Conservation (phyloP, 2,113 vertebrate species). For the Neogale vison region DNA sequence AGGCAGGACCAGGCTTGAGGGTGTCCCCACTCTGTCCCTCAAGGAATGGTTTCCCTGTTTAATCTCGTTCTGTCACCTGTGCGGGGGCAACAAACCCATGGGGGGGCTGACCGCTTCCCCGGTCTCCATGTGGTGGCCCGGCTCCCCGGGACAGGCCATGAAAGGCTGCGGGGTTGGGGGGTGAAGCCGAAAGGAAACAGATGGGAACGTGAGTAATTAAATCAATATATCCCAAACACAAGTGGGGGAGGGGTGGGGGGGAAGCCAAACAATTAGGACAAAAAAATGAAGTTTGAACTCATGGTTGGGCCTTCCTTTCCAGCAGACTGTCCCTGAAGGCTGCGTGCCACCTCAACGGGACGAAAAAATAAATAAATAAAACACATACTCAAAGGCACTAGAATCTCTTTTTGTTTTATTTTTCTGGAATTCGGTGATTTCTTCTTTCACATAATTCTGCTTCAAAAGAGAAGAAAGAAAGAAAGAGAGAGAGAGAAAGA, state of each 20-base stretch:
- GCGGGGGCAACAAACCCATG: not conserved
- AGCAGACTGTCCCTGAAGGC: not conserved
- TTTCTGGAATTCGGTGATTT: not conserved
- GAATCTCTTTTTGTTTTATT: not conserved
- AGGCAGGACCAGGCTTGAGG: not conserved
- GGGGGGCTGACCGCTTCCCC: not conserved
- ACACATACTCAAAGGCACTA: no score
- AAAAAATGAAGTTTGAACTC: not conserved
- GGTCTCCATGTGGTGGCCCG: not conserved
- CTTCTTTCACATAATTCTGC: not conserved
- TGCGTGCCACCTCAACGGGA: not conserved
- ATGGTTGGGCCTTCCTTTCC: accelerated
- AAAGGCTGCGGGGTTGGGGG: not conserved
- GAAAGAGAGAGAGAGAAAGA: not conserved
- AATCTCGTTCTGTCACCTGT: not conserved
- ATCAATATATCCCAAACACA: not conserved
- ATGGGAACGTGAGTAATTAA: not conserved
- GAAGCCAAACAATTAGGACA: not conserved
- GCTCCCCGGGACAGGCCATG: not conserved
- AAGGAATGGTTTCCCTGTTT: not conserved
- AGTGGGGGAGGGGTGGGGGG: no score
- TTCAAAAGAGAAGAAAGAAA: not conserved
- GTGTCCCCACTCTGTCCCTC: not conserved
- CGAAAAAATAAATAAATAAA: not conserved
- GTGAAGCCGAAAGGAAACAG: not conserved